Evolutionary conservation across 2,888 invertebrate genomes (phyloP), one percentile per base, ranked within the genome.

Genomic region (Agrotis exclamationis): DNA sequence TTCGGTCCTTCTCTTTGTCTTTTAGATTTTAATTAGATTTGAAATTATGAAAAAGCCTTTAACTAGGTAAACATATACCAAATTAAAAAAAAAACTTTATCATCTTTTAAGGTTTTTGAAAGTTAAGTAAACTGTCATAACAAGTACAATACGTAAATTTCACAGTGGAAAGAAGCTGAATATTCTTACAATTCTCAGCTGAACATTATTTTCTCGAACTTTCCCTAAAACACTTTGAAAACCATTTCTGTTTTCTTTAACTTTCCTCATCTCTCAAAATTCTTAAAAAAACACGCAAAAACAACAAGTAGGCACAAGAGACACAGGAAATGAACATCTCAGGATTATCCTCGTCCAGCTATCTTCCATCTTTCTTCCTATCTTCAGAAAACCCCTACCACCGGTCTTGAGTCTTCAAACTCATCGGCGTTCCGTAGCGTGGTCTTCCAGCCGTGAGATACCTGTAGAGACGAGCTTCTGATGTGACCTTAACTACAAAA

Each of bases 381-480:
- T 51, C 45, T 59, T 72, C 33, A 72, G 51, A 51, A n/a, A 56
- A 62, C 57, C 60, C 24, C 53, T 70, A 80, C 77, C 59, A 76
- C 66, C 18, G n/a, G n/a, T 74, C 39, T 79, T 75, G 63, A 63
- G 47, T 79, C 68, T 65, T 81, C 51, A 66, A 76, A 86, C 71
- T 86, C 86, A 81, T 70, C 69, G 70, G 80, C 70, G 44, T 73
- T 87, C 91, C 96, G 97, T 97, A 97, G 97, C 97, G 97, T 97
- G 97, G 97, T 97, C 98, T 98, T 97, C 97, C 98, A 98, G 98
- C 99, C 98, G 98, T 99, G 98, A 99, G 99, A 99, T 99, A 99
- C 99, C 99, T 99, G 99, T 99, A 99, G 98, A 99, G 98, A 99
- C 99, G 99, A 99, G 99, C 99, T 99, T 99, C 99, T 99, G 99